Percentiles rank a stretch among this genome's conserved stretches.
These are phyloP conservation scores for Hydrolagus affinis DNA, from an alignment of 2,113 vertebrate genomes.

Conservation along the genomic window DNA sequence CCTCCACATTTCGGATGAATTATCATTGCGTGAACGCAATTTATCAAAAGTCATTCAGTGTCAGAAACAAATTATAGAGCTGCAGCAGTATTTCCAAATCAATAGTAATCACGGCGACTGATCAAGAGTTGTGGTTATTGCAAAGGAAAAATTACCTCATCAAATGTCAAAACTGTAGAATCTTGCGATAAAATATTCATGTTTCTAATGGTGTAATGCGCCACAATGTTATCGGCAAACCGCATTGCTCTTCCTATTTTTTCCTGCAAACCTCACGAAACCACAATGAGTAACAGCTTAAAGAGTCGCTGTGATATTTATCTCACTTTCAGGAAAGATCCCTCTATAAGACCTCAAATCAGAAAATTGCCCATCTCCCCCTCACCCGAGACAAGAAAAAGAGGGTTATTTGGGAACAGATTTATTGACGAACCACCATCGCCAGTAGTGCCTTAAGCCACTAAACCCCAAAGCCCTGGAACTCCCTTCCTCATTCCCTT, in stretches of 20 bases:
- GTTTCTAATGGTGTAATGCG: background rate
- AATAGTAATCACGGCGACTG: slow-evolving; percentile 4
- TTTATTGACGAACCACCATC: too few relatives aligned
- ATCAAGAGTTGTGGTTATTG: slow-evolving; percentile 25
- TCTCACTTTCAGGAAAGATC: background rate
- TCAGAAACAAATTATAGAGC: slow-evolving; percentile 15
- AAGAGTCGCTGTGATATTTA: background rate
- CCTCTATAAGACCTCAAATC: too few relatives aligned
- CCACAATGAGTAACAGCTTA: background rate
- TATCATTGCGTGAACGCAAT: slow-evolving; percentile 18
- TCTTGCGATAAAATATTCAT: background rate
- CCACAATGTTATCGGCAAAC: background rate
- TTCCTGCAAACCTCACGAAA: background rate
- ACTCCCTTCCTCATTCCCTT: too few relatives aligned
- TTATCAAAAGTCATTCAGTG: slow-evolving; percentile 15
- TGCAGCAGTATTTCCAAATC: slow-evolving; percentile 5
- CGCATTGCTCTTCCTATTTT: background rate
- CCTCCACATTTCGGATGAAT: background rate
- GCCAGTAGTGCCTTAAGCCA: too few relatives aligned
- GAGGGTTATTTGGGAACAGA: too few relatives aligned
- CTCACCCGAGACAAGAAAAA: too few relatives aligned
- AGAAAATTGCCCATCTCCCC: too few relatives aligned
- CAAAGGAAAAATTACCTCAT: slow-evolving; percentile 19
- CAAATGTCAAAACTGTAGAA: slow-evolving; percentile 20
- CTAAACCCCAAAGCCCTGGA: too few relatives aligned